Conservation (phyloP, 2,797 vertebrate species). For the Podargus strigoides region DNA sequence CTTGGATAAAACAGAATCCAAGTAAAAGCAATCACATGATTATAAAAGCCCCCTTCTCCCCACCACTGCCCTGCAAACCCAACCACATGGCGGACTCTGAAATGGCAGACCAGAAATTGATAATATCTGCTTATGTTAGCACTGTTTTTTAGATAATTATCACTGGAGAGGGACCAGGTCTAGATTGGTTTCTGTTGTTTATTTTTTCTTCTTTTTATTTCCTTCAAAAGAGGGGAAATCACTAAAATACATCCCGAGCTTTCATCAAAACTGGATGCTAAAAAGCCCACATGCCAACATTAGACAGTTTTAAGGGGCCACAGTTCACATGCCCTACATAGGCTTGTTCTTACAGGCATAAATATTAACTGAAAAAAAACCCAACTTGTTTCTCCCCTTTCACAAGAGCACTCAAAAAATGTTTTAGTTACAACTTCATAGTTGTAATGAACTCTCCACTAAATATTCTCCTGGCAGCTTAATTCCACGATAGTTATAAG, state of each 20-base stretch:
- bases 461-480: neutral
- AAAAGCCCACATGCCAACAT: neutral
- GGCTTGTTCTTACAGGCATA: neutral
- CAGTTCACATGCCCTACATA: neutral
- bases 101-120: neutral
- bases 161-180: neutral
- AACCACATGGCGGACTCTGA: neutral
- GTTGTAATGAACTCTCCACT: neutral
- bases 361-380: neutral
- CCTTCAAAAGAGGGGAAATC: neutral
- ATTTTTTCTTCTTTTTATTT: neutral
- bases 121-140: neutral
- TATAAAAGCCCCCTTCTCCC: neutral
- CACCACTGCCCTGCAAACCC: accelerated
- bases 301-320: neutral
- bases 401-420: neutral
- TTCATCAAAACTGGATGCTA: neutral
- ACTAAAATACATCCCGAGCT: neutral
- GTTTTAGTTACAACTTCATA: neutral
- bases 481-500: neutral
- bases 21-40: neutral
- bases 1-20: neutral
- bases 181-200: neutral
- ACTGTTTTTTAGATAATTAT: neutral
- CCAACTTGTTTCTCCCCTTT: neutral